Evolutionary conservation across 2,113 vertebrate genomes (phyloP), one percentile per base, ranked within the genome.

Genomic region (Tympanuchus pallidicinctus): DNA sequence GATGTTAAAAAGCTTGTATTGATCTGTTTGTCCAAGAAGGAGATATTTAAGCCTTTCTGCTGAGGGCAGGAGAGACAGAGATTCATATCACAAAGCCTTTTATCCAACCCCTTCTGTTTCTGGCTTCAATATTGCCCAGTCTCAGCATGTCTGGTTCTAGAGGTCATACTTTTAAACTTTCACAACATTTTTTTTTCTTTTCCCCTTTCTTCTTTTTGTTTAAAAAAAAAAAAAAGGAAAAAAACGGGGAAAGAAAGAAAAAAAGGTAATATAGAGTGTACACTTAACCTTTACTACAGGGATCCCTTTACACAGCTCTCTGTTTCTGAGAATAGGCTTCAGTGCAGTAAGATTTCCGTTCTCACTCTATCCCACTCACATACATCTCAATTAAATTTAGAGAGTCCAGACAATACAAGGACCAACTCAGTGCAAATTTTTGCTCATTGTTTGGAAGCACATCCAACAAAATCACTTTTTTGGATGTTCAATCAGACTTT

Each of bases 1-100:
- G 98, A 98, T 98, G 97, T 98, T 98, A 98, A 98, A 98, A 98
- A 99, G 98, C 98, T 97, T 97, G 96, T 99, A 99, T 99, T 98
- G 99, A 99, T 99, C 98, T 97, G 98, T 99, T 99, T 99, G 99
- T 99, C 98, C 98, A 98, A 97, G 98, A 98, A 99, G 98, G 98
- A 98, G 98, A 98, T 99, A 98, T 98, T 99, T 98, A 99, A 99
- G 98, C 98, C 97, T 97, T 97, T 97, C 97, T 98, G 98, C 98
- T 98, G 97, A 99, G 98, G 98, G 98, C 97, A 96, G 96, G 96
- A 98, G 98, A 98, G 98, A 98, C 97, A 96, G 97, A 95, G 98
- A 98, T 98, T 98, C 98, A 98, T 98, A 99, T 98, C 98, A 98
- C 97, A 98, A 98, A 98, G 98, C 98, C 98, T 98, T 98, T 99